These are phyloP conservation scores for Toxostoma redivivum DNA, from an alignment of 2,113 vertebrate genomes.

Conservation along the genomic window DNA sequence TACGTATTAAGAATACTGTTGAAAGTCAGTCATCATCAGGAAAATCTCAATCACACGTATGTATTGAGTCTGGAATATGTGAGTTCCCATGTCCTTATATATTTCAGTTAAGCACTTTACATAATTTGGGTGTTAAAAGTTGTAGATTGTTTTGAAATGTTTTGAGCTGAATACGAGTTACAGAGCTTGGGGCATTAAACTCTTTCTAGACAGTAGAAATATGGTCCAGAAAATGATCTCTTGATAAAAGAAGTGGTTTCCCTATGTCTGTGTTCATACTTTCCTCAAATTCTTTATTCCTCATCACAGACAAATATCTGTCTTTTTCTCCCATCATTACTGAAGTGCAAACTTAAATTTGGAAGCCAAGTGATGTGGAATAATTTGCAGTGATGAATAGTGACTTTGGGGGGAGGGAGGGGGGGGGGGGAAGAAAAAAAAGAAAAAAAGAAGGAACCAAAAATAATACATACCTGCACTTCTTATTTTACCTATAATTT, in stretches of 20 bases:
- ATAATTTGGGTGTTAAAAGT: neutral
- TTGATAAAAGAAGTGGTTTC: conserved; percentile 36
- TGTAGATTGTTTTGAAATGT: neutral
- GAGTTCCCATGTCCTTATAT: neutral
- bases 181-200: neutral
- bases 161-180: neutral
- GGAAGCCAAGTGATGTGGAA: neutral
- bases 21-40: neutral
- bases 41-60: neutral
- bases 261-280: neutral
- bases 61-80: neutral
- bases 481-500: neutral
- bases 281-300: neutral
- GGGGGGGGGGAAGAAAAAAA: no score
- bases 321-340: neutral
- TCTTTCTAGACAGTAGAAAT: neutral
- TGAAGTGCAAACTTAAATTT: neutral
- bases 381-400: neutral
- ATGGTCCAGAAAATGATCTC: conserved; percentile 26
- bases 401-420: neutral
- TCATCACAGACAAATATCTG: neutral
- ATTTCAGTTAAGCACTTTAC: neutral
- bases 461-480: neutral
- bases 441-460: neutral
- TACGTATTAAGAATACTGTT: neutral